These are phyloP conservation scores for Aptenodytes patagonicus DNA, from an alignment of 2,113 vertebrate genomes.

Conservation along the genomic window DNA sequence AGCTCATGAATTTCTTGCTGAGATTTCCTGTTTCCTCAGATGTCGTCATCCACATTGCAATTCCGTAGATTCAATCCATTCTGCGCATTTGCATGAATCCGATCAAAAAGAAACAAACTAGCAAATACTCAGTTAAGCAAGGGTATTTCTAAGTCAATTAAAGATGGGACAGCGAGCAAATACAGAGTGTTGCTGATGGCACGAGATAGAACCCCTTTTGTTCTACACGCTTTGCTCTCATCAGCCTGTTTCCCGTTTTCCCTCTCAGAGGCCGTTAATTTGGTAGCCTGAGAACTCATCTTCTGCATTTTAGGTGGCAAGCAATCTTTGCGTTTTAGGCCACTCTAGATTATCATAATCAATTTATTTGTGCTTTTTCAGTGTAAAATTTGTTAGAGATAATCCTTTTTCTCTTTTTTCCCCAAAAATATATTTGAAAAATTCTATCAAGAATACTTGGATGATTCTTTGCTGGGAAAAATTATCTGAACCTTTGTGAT, in stretches of 20 bases:
- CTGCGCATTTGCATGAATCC: not conserved
- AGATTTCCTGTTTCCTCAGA: not conserved
- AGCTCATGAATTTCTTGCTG: not conserved
- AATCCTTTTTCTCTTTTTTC: not conserved
- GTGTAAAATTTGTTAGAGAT: not conserved
- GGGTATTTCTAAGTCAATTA: not conserved
- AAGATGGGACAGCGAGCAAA: not conserved
- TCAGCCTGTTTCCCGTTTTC: not conserved
- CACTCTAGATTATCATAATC: not conserved
- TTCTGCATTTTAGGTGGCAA: not conserved
- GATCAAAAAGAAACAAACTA: not conserved
- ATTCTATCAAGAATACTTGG: not conserved
- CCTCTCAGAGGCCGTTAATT: not conserved
- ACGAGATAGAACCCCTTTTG: not conserved
- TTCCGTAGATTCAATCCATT: not conserved
- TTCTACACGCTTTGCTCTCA: not conserved
- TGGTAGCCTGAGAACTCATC: not conserved
- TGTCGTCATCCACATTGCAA: rapidly evolving
- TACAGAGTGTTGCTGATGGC: not conserved
- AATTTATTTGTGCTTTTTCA: not conserved
- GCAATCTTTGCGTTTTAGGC: not conserved
- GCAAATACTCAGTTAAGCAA: not conserved
- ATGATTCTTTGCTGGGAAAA: not conserved
- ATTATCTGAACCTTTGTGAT: not conserved
- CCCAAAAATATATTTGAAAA: not conserved